phyloP scores from a whole-genome alignment of 2,797 vertebrate genomes.

The Ctenopoma multispine region DNA sequence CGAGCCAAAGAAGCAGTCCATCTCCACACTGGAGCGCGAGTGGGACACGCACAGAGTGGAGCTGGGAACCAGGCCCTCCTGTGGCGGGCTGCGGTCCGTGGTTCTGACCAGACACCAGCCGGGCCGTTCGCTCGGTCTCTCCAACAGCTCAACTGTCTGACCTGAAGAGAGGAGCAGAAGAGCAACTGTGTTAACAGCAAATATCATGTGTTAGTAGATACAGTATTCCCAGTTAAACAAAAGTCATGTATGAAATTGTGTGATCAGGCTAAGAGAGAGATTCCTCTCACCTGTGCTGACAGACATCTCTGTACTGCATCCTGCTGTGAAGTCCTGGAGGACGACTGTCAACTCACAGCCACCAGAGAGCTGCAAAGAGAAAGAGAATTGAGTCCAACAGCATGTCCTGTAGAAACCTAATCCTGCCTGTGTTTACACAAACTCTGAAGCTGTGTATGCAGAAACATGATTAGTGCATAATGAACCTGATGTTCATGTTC shows the following conservation, averaged over 20 bases:
- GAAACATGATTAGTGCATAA: too few relatives aligned
- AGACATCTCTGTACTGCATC: slow-evolving; percentile 82
- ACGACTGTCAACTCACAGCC: slow-evolving; percentile 97
- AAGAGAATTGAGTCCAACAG: too few relatives aligned
- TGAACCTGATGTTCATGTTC: too few relatives aligned
- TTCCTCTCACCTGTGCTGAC: slow-evolving; percentile 71
- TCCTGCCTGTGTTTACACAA: background rate
- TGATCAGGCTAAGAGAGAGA: background rate
- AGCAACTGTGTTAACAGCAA: background rate
- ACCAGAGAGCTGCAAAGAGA: slow-evolving; percentile 89
- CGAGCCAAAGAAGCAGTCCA: slow-evolving; percentile 92
- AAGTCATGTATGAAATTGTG: background rate
- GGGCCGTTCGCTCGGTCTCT: slow-evolving; percentile 91
- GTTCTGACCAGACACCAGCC: slow-evolving; percentile 96
- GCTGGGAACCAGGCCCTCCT: slow-evolving; percentile 96
- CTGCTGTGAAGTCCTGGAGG: slow-evolving; percentile 94
- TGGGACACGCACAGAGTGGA: slow-evolving; percentile 93
- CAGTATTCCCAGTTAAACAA: background rate
- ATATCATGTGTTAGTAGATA: background rate
- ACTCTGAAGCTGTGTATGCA: too few relatives aligned
- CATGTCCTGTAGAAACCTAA: background rate
- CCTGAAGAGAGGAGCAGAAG: slow-evolving; percentile 72
- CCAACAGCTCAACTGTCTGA: slow-evolving; percentile 96
- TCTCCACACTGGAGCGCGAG: slow-evolving; percentile 98
- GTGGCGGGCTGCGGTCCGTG: slow-evolving; percentile 90